Evolutionary conservation across 2,888 invertebrate genomes (phyloP), one percentile per base, ranked within the genome.

Genomic region (Prosopocoilus inquinatus): DNA sequence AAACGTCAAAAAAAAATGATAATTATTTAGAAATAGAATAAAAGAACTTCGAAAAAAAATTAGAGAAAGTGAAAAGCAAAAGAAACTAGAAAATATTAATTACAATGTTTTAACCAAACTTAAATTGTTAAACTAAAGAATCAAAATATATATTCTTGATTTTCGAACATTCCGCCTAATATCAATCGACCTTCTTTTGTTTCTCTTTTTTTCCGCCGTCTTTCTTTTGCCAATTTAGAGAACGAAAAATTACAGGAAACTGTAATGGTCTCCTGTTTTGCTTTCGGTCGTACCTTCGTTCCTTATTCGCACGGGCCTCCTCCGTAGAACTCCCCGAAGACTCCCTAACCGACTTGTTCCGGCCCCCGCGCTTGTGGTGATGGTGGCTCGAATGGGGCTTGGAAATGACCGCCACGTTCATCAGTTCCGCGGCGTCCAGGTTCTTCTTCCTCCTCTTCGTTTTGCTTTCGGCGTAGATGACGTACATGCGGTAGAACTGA

Each of bases 401-500:
- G 2, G 82, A 81, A 64, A 83, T 83, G 59, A 82, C 81, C 12
- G 82, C 81, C 59, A 83, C 81, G 59, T 79, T 80, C 35, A 80
- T 74, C 8, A 76, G 61, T 64, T 74, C 72, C 47, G 79, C 77
- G 50, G 72, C 67, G 12, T 68, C 61, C 46, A 57, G 63, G 55
- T 53, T 36, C 5, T 77, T 74, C 76, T 58, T 80, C 72, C 2
- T 78, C 73, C 68, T 72, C 32, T 58, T 68, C 0, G 77, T 76
- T 64, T 79, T 82, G 63, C 78, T 87, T 69, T 90, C 90, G 16
- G 87, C 82, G 64, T 91, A 88, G 0, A 92, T 84, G 0, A 92
- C 91, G 70, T 91, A 89, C 0, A 94, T 79, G 4, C 94, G 80
- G 71, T 94, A 94, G 53, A 94, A 80, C 74, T 94, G 92, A 0